phyloP scores from a whole-genome alignment of 1,140 invertebrate genomes.

The Drosophila punjabiensis region DNA sequence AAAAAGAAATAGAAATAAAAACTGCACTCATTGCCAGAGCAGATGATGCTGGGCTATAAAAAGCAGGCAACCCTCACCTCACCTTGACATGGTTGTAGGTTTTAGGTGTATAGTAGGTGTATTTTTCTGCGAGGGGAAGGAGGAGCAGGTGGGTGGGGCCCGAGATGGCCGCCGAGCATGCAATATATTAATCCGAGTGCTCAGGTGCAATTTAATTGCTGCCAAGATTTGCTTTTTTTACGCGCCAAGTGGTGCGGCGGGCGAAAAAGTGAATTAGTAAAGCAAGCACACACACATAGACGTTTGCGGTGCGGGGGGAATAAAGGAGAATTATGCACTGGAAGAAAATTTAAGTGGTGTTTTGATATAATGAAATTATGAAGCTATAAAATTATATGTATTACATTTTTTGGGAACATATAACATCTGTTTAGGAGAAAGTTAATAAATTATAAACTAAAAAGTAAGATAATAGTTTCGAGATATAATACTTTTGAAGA shows the following conservation, averaged over 20 bases:
- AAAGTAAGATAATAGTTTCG: no score
- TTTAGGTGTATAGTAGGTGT: constrained; percentile 2
- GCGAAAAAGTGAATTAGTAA: constrained; percentile 36
- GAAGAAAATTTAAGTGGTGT: background rate
- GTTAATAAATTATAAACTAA: no score
- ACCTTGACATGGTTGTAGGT: constrained; percentile 75
- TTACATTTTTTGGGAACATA: no score
- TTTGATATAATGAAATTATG: background rate
- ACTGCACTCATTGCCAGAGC: constrained; percentile 56
- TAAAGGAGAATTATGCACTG: background rate
- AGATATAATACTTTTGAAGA: no score
- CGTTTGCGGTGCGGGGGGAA: background rate
- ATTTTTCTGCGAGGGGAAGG: background rate
- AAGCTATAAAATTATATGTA: no score
- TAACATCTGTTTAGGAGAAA: no score
- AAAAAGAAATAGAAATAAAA: constrained; percentile 38
- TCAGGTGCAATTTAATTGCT: constrained; percentile 82
- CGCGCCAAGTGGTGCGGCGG: constrained; percentile 27
- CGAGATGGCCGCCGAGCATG: constrained; percentile 24
- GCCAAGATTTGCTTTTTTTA: constrained; percentile 73
- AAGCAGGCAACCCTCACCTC: constrained; percentile 77
- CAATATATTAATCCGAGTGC: constrained; percentile 70
- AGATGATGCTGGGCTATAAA: constrained; percentile 66
- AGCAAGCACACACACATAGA: constrained; percentile 17
- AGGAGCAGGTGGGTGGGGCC: background rate